A percentile compares a stretch with the other conserved stretches of the same genome.
These are phyloP conservation scores for Seira sanloemensis DNA, from an alignment of 2,888 invertebrate genomes.

Conservation along the genomic window DNA sequence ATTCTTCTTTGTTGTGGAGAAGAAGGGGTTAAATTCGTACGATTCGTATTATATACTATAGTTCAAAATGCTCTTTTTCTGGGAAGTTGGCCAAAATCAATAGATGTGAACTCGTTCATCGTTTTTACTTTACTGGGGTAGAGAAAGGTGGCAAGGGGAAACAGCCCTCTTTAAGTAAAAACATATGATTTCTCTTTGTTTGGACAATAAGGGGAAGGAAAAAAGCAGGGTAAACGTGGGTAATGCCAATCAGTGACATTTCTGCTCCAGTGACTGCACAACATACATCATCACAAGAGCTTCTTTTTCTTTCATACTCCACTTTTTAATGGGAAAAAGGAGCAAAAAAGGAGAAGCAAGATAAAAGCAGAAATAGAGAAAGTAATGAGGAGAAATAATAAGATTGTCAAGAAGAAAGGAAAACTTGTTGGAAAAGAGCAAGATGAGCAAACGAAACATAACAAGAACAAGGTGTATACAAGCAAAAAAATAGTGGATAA, in stretches of 20 bases:
- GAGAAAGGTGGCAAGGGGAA: background rate
- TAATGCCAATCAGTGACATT: conserved; percentile 59
- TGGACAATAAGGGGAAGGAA: too few species aligned
- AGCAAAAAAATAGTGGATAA: conserved; percentile 7
- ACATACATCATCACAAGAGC: conserved; percentile 13
- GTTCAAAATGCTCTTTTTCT: conserved; percentile 44
- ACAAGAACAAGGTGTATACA: conserved; percentile 9
- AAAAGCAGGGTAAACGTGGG: conserved; percentile 63
- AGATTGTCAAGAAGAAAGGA: conserved; percentile 45
- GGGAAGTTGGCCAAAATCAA: conserved; percentile 72
- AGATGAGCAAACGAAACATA: background rate
- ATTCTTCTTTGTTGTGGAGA: too few species aligned
- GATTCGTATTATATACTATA: background rate
- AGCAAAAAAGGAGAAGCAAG: background rate
- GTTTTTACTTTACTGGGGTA: conserved; percentile 9
- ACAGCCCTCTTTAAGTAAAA: too few species aligned
- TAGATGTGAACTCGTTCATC: conserved; percentile 18
- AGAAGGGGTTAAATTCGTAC: too few species aligned
- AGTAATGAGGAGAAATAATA: conserved; percentile 55
- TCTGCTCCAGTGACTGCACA: conserved; percentile 39
- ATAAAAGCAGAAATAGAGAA: conserved; percentile 28
- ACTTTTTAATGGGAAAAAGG: conserved; percentile 33
- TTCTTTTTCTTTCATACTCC: conserved; percentile 2
- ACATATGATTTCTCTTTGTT: too few species aligned
- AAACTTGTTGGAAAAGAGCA: conserved; percentile 18